Evolutionary conservation across 1,140 invertebrate species (phyloP).

Genomic region (Aphidius gifuensis): DNA sequence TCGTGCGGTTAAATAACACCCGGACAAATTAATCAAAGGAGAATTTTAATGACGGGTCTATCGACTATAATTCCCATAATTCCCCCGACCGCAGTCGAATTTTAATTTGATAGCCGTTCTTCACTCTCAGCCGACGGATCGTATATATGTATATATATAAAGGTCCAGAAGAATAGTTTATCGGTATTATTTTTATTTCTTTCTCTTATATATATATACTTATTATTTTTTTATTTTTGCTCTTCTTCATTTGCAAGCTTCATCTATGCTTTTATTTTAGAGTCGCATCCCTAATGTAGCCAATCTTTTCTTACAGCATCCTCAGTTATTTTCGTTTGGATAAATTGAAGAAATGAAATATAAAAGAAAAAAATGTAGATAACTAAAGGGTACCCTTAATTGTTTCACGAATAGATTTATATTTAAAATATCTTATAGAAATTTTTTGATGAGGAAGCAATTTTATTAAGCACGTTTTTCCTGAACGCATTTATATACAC

Average conservation of each 20-base stretch:
- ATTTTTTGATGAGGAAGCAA: slow-evolving; percentile 27
- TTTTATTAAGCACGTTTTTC: slow-evolving; percentile 29
- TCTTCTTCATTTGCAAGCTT: too few species aligned
- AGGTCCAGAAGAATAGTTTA: slow-evolving; percentile 10
- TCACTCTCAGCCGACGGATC: slow-evolving; percentile 8
- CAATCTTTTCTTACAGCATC: too few species aligned
- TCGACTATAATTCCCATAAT: slow-evolving; percentile 32
- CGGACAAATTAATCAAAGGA: slow-evolving; percentile 32
- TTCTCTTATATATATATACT: slow-evolving; percentile 1
- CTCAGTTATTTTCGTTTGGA: too few species aligned
- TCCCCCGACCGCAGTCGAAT: slow-evolving; percentile 23
- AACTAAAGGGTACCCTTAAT: too few species aligned
- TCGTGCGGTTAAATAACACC: slow-evolving; percentile 27
- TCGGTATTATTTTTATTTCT: neutral
- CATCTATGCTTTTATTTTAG: too few species aligned
- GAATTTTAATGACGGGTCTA: slow-evolving; percentile 30
- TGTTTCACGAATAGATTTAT: too few species aligned
- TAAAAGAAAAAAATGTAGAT: too few species aligned
- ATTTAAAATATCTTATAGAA: neutral
- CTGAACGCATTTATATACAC: slow-evolving; percentile 23
- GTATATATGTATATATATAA: slow-evolving; percentile 5
- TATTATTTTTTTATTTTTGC: too few species aligned
- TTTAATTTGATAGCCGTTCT: slow-evolving; percentile 27
- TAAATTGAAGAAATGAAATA: too few species aligned
- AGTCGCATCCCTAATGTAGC: too few species aligned